Evolutionary conservation across 2,888 invertebrate species (phyloP), one percentile per base, ranked within the genome.

Genomic region (Harpalus rufipes): DNA sequence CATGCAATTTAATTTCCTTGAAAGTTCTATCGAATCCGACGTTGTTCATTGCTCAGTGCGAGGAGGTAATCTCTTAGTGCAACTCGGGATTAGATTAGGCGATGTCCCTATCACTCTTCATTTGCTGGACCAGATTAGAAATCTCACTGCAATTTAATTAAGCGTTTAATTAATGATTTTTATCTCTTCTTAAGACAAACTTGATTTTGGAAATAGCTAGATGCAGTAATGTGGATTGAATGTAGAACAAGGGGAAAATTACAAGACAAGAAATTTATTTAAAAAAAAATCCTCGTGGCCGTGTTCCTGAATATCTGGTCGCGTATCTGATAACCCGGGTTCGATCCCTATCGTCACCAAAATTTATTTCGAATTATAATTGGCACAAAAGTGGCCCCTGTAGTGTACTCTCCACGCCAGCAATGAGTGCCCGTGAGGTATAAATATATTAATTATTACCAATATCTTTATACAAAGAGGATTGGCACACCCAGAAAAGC

Each of bases 31-130:
- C 6, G 32, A 3, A 0, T 32, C 32, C 5, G 32, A 12, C 44
- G 4, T 1, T 63, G 21, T 18, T 18, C 5, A 16, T 18, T 65
- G 10, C 25, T 21, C 21, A 21, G 14, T 68, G 25, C 2, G n/a
- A 68, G 32, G 14, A 65, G 4, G 68, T 44, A 74, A 74, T 74
- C 72, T 74, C 72, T 74, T 74, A 41, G 72, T 74, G 41, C n/a
- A 44, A 74, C 44, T 74, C n/a, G 7, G 32, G 39, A 74, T 74
- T 74, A 74, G 44, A 74, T 18, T 74, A 74, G 10, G 2, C 41
- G 25, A 14, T 41, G 25, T 12, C 39, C 6, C 39, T n/a, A 74
- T 74, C 44, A 74, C 51, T 74, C 72, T 74, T 74, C 44, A 74
- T 74, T 74, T 74, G 12, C 51, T 16, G 44, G 44, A 44, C 44